These are phyloP conservation scores for Ectemnius cavifrons DNA, from an alignment of 2,888 invertebrate species.

Conservation along the genomic window DNA sequence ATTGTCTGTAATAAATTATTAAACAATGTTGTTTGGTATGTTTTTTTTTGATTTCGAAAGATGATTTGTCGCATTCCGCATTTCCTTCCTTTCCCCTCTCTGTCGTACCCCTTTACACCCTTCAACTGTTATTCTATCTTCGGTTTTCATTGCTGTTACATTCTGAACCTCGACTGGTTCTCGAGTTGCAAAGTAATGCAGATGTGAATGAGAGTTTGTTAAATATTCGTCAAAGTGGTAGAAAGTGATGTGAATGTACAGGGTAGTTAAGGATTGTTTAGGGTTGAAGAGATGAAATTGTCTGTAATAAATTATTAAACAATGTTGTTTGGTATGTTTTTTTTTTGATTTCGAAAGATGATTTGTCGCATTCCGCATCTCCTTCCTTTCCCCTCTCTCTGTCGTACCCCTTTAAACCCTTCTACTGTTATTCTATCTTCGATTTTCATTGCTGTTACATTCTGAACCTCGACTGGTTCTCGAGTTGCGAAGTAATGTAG, in stretches of 20 bases:
- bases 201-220: background rate
- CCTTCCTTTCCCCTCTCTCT: background rate
- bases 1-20: too few species aligned
- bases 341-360: too few species aligned
- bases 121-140: background rate
- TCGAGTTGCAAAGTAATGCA: background rate
- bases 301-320: too few species aligned
- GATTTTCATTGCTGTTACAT: background rate
- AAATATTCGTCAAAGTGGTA: background rate
- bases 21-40: background rate
- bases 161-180: background rate
- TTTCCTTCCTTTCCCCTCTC: background rate
- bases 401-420: background rate
- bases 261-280: too few species aligned
- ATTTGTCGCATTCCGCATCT: too few species aligned
- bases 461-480: background rate
- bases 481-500: background rate
- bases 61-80: too few species aligned
- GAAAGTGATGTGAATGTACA: too few species aligned
- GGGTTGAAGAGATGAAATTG: too few species aligned
- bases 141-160: background rate
- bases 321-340: too few species aligned
- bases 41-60: too few species aligned
- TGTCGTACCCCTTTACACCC: background rate
- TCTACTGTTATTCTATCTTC: background rate